These are phyloP conservation scores for Siphamia tubifer DNA, from an alignment of 2,113 vertebrate species.

Conservation along the genomic window DNA sequence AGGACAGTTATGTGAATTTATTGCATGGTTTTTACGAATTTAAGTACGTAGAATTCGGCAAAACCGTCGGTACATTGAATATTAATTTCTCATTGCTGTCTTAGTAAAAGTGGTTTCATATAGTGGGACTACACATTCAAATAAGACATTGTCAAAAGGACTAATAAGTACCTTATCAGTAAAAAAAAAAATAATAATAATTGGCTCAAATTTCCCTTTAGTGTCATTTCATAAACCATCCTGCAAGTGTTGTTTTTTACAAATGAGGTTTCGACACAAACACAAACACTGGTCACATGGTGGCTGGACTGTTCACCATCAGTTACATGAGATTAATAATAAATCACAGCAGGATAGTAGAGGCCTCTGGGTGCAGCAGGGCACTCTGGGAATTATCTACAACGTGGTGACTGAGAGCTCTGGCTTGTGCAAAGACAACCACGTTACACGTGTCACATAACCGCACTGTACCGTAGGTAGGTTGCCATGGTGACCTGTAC, in stretches of 20 bases:
- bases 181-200: too few species aligned
- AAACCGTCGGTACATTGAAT: background rate
- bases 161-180: too few species aligned
- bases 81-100: background rate
- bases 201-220: constrained; percentile 26
- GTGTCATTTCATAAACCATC: background rate
- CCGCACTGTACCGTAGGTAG: background rate
- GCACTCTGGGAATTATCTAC: constrained; percentile 62
- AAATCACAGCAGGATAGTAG: constrained; percentile 40
- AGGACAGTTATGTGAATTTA: background rate
- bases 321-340: constrained; percentile 37
- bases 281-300: constrained; percentile 45
- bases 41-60: background rate
- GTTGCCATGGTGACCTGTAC: constrained; percentile 30
- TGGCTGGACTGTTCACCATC: constrained; percentile 24
- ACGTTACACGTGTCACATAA: background rate
- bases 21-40: background rate
- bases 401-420: constrained; percentile 21
- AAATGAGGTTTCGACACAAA: constrained; percentile 52
- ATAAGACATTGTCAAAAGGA: constrained; percentile 1
- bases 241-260: constrained; percentile 7
- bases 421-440: background rate
- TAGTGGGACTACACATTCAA: background rate
- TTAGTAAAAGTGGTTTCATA: background rate
- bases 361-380: constrained; percentile 29